These are phyloP conservation scores for Mesorhabditis belari DNA, from an alignment of 2,888 invertebrate genomes.

Conservation along the genomic window DNA sequence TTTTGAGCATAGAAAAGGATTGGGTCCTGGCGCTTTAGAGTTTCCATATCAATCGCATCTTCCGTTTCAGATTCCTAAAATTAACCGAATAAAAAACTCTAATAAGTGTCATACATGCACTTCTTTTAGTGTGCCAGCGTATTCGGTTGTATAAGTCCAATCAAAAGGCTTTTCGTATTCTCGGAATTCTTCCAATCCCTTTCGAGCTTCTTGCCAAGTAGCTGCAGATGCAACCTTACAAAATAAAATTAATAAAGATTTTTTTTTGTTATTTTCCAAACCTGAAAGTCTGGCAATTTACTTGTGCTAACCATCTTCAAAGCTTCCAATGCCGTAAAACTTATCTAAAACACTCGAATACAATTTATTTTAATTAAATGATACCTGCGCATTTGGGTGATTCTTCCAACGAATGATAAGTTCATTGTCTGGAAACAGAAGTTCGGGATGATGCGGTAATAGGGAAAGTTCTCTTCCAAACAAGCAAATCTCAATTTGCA, in stretches of 20 bases:
- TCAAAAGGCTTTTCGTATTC: slow-evolving; percentile 59
- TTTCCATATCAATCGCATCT: slow-evolving; percentile 74
- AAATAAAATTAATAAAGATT: neutral
- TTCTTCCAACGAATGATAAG: slow-evolving; percentile 61
- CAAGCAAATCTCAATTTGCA: slow-evolving; percentile 32
- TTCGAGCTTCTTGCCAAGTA: slow-evolving; percentile 42
- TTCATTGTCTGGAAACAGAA: slow-evolving; percentile 90
- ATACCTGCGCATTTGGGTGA: neutral
- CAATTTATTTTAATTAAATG: neutral
- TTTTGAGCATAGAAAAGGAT: slow-evolving; percentile 82
- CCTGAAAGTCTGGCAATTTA: slow-evolving; percentile 38
- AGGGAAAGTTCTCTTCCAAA: slow-evolving; percentile 29
- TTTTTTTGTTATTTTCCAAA: neutral
- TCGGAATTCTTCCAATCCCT: slow-evolving; percentile 13
- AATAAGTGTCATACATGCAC: slow-evolving; percentile 4
- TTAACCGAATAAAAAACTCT: neutral
- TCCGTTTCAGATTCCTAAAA: slow-evolving; percentile 12
- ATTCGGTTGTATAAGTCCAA: slow-evolving; percentile 92
- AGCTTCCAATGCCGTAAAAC: slow-evolving; percentile 85
- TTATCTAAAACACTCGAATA: slow-evolving; percentile 57
- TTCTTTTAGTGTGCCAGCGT: slow-evolving; percentile 66
- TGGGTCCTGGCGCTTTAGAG: slow-evolving; percentile 78
- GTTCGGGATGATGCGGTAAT: slow-evolving; percentile 69
- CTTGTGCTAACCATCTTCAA: slow-evolving; percentile 66
- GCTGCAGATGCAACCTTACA: slow-evolving; percentile 39